A percentile compares a stretch with the other conserved stretches of the same genome.
These are phyloP conservation scores for Caenorhabditis panamensis DNA, from an alignment of 2,888 invertebrate species.

Conservation along the genomic window DNA sequence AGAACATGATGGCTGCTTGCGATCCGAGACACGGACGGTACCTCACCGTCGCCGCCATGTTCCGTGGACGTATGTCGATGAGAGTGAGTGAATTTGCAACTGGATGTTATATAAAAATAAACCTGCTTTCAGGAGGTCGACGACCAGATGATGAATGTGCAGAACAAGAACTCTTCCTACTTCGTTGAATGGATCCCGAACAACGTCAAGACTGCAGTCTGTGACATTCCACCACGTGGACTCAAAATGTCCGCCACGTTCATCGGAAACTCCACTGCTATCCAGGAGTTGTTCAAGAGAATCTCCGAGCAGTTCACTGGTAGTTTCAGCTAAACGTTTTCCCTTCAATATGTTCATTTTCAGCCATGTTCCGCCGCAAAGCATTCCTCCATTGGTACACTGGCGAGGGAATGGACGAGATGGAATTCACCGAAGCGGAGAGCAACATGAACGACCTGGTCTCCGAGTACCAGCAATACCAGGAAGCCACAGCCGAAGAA, in stretches of 20 bases:
- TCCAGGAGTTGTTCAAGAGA: slow-evolving; percentile 91
- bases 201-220: slow-evolving; percentile 94
- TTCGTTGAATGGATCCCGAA: slow-evolving; percentile 83
- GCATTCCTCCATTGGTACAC: slow-evolving; percentile 98
- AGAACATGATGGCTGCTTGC: too few relatives aligned
- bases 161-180: slow-evolving; percentile 77
- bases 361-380: slow-evolving; percentile 94
- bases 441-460: slow-evolving; percentile 87
- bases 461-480: slow-evolving; percentile 91
- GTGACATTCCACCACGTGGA: slow-evolving; percentile 93
- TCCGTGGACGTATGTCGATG: slow-evolving; percentile 85
- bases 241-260: slow-evolving; percentile 93
- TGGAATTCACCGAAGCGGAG: too few relatives aligned
- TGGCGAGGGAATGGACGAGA: slow-evolving; percentile 96
- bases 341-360: slow-evolving; percentile 14
- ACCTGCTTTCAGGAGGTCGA: slow-evolving; percentile 67
- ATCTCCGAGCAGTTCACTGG: slow-evolving; percentile 90
- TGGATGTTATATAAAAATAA: not conserved
- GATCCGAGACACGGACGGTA: slow-evolving; percentile 83
- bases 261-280: slow-evolving; percentile 92
- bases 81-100: slow-evolving; percentile 46
- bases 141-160: slow-evolving; percentile 76
- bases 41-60: slow-evolving; percentile 84
- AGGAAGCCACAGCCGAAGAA: slow-evolving; percentile 71
- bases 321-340: slow-evolving; percentile 37